phyloP scores from a whole-genome alignment of 2,888 invertebrate genomes.

The Dolomedes plantarius region DNA sequence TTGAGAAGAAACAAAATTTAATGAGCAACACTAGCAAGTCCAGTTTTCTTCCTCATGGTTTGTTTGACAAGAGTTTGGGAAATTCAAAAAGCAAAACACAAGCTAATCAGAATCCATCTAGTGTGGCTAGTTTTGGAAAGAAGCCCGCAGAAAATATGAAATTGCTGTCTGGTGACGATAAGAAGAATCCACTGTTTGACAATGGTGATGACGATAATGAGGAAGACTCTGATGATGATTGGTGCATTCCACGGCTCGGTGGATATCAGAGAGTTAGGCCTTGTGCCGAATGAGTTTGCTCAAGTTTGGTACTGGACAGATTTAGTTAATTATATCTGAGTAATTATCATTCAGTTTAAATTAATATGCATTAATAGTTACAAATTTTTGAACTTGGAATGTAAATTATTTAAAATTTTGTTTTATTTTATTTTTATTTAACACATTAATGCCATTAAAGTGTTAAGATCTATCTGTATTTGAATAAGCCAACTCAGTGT shows the following conservation, averaged over 20 bases:
- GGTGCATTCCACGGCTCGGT: constrained; percentile 22
- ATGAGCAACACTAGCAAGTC: constrained; percentile 8
- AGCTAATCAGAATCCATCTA: neutral
- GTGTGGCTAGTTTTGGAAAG: neutral
- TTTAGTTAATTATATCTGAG: neutral
- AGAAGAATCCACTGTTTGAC: constrained; percentile 24
- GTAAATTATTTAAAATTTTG: no score
- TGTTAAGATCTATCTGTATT: no score
- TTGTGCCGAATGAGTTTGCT: constrained; percentile 49
- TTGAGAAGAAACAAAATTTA: neutral
- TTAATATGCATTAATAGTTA: neutral
- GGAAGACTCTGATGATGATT: constrained; percentile 44
- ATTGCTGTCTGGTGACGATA: constrained; percentile 13
- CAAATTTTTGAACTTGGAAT: neutral
- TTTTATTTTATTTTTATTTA: no score
- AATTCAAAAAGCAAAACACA: constrained; percentile 14
- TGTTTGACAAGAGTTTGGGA: constrained; percentile 29
- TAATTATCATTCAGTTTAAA: neutral
- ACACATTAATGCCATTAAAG: no score
- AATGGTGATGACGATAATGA: constrained; percentile 39
- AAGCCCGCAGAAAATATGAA: constrained; percentile 37
- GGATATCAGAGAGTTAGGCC: constrained; percentile 57
- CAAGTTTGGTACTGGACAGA: neutral
- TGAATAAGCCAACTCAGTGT: no score
- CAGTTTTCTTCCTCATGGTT: constrained; percentile 40